Base-by-base conservation (phyloP, 2,797 vertebrate genomes). In the Phoxinus dragarum region DNA sequence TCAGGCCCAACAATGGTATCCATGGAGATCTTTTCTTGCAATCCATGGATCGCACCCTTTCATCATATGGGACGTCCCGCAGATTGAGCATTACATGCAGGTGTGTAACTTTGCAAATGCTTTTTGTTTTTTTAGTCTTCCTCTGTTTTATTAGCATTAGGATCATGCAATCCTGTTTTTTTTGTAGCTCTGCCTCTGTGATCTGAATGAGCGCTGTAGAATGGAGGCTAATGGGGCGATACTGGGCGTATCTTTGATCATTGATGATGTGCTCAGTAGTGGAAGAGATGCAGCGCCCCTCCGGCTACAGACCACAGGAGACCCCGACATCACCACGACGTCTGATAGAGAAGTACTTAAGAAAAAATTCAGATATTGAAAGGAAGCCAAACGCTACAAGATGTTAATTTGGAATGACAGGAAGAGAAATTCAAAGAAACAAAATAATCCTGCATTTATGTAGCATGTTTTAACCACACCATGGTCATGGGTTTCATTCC, bases 11-110 rank as follows among this genome's bases (percentile, higher is more conserved):
- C 78, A 42, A 34, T 64, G 93, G 88, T 96, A 94, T 91, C 93
- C 95, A 75, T 97, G 95, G 95, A 96, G 95, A 87, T 88, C 94
- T 69, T 96, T 96, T 88, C 83, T 94, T 85, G 91, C 90, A 81
- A 90, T 92, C 76, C 88, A 94, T 77, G 93, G 93, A 27, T 89
- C 88, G 4, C 94, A 96, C 73, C 95, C 96, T 71, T 84, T 93
- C 69, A 75, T 38, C 72, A 76, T 95, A 47, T 93, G 92, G 92
- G 91, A 92, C 68, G 69, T 93, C 69, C 90, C 94, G 76, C 92
- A 91, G 66, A 92, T 96, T 69, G 95, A 96, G 89, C 93, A 92
- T 86, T 90, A 90, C 83, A 93, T 95, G 93, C 95, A 97, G 95
- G 94, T 97, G 1, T 23, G 75, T 74, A 64, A 6, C 36, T 42